These are phyloP conservation scores for Anhinga anhinga DNA, from an alignment of 2,113 vertebrate species.

Conservation along the genomic window DNA sequence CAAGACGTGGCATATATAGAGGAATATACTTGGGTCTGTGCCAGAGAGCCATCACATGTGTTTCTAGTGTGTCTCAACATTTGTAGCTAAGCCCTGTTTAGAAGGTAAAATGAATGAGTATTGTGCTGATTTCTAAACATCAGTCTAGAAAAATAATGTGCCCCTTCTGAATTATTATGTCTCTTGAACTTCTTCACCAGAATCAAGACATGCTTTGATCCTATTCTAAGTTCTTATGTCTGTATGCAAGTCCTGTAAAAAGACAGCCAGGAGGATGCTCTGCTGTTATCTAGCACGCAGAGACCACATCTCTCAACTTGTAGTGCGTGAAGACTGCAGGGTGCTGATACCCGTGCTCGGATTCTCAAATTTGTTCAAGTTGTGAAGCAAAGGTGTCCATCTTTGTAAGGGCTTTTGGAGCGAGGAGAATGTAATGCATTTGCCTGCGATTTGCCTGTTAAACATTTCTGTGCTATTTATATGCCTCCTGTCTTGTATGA, in stretches of 20 bases:
- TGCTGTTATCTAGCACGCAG: neutral
- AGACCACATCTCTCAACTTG: rapidly evolving
- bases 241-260: neutral
- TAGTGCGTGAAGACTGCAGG: neutral
- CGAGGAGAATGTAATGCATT: neutral
- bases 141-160: rapidly evolving
- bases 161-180: rapidly evolving
- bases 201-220: rapidly evolving
- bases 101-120: rapidly evolving
- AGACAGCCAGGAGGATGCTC: neutral
- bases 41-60: neutral
- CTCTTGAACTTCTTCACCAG: neutral
- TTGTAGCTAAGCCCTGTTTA: neutral
- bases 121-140: neutral
- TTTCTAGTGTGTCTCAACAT: neutral
- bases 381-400: neutral
- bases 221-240: rapidly evolving
- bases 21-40: neutral
- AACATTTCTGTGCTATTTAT: neutral
- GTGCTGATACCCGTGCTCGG: neutral
- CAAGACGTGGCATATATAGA: neutral
- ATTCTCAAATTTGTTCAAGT: neutral
- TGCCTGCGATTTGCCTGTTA: neutral
- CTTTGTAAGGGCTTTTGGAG: neutral
- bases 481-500: rapidly evolving